Evolutionary conservation across 2,113 vertebrate genomes (phyloP).

Genomic region (Macrotis lagotis): DNA sequence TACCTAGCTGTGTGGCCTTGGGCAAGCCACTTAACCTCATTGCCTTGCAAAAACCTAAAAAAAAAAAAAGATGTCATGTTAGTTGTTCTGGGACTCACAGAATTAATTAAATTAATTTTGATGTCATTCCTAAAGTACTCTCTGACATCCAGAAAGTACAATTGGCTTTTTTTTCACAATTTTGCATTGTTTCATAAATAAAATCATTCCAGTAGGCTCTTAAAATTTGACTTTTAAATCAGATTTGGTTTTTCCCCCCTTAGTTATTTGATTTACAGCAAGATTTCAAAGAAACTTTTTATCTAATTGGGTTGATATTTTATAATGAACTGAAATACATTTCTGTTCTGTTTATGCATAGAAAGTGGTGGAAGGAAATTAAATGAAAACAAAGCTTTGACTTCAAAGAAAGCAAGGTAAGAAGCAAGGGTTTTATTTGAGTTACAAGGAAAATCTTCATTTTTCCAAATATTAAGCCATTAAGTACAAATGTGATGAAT

Average conservation of each 20-base stretch:
- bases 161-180: constrained; percentile 20
- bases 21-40: too few relatives aligned
- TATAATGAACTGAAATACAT: constrained; percentile 46
- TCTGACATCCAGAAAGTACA: constrained; percentile 32
- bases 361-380: constrained; percentile 97
- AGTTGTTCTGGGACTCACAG: background rate
- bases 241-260: constrained; percentile 30
- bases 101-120: background rate
- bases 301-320: background rate
- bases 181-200: constrained; percentile 26
- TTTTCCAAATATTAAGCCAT: background rate
- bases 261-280: background rate
- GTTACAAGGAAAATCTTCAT: background rate
- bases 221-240: constrained; percentile 38
- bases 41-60: too few relatives aligned
- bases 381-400: constrained; percentile 97
- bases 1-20: too few relatives aligned
- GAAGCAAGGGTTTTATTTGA: constrained; percentile 46
- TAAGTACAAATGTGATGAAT: background rate
- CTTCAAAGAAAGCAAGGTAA: constrained; percentile 96
- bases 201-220: background rate
- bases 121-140: background rate
- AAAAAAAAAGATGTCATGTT: too few relatives aligned
- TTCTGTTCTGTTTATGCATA: constrained; percentile 75
- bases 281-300: constrained; percentile 31